phyloP scores from a whole-genome alignment of 2,797 vertebrate genomes.

The Premnoplex brunnescens region DNA sequence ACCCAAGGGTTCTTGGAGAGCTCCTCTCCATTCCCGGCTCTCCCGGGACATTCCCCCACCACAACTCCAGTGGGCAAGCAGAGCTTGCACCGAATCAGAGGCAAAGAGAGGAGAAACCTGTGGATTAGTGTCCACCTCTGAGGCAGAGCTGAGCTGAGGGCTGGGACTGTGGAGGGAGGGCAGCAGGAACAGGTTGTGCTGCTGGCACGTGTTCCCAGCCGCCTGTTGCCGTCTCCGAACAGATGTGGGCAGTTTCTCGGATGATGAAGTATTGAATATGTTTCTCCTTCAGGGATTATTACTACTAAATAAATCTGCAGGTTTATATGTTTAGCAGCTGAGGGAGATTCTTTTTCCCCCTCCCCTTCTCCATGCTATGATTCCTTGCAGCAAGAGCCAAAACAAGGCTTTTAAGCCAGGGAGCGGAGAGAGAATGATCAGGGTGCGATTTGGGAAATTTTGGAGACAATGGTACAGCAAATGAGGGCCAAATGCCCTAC shows the following conservation, averaged over 20 bases:
- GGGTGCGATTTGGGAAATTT: constrained; percentile 26
- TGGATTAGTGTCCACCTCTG: background rate
- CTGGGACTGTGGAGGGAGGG: background rate
- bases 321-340: constrained; percentile 71
- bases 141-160: background rate
- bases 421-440: background rate
- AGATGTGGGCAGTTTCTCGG: constrained; percentile 66
- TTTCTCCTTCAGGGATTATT: constrained; percentile 62
- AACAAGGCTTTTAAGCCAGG: constrained; percentile 33
- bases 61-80: too few species aligned
- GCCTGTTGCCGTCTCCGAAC: constrained; percentile 50
- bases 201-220: constrained; percentile 26
- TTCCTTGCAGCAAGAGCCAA: constrained; percentile 40
- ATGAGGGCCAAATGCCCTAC: constrained; percentile 40
- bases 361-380: background rate
- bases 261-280: constrained; percentile 66
- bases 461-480: background rate
- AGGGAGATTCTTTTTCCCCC: constrained; percentile 39
- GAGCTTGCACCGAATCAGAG: background rate
- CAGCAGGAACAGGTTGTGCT: constrained; percentile 37
- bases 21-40: accelerated
- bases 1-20: background rate
- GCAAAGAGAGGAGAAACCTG: background rate
- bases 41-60: accelerated
- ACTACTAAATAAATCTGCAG: constrained; percentile 65